A percentile compares a stretch with the other conserved stretches of the same genome.
These are phyloP conservation scores for Hesperophylax magnus DNA, from an alignment of 1,140 invertebrate species.

Conservation along the genomic window DNA sequence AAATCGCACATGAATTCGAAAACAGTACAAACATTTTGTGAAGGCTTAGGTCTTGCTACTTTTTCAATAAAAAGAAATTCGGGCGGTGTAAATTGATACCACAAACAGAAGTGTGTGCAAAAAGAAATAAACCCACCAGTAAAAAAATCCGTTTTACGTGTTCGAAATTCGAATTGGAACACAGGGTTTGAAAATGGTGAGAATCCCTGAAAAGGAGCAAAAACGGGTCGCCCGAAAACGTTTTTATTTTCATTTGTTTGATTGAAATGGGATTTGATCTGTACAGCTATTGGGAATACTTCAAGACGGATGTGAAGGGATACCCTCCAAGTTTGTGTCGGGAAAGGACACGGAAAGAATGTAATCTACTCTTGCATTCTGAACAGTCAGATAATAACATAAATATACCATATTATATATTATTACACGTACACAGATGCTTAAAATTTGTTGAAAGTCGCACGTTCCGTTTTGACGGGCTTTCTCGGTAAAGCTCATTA, in stretches of 20 bases:
- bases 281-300: constrained; percentile 31
- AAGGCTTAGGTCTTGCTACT: neutral
- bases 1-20: neutral
- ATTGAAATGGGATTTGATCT: constrained; percentile 55
- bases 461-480: constrained; percentile 13
- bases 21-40: constrained; percentile 1
- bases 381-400: no score
- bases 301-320: constrained; percentile 11
- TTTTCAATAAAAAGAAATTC: constrained; percentile 35
- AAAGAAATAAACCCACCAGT: constrained; percentile 44
- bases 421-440: neutral
- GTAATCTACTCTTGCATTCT: neutral
- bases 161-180: constrained; percentile 50
- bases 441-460: constrained; percentile 16
- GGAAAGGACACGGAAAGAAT: constrained; percentile 3
- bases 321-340: neutral
- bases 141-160: constrained; percentile 53
- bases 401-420: neutral
- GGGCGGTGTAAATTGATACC: constrained; percentile 31
- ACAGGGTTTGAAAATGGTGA: constrained; percentile 20
- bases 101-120: constrained; percentile 35
- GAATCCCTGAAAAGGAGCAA: constrained; percentile 9
- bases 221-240: constrained; percentile 31
- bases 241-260: constrained; percentile 56
- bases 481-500: constrained; percentile 6